These are phyloP conservation scores for Melieria picta DNA, from an alignment of 2,888 invertebrate genomes.

Conservation along the genomic window DNA sequence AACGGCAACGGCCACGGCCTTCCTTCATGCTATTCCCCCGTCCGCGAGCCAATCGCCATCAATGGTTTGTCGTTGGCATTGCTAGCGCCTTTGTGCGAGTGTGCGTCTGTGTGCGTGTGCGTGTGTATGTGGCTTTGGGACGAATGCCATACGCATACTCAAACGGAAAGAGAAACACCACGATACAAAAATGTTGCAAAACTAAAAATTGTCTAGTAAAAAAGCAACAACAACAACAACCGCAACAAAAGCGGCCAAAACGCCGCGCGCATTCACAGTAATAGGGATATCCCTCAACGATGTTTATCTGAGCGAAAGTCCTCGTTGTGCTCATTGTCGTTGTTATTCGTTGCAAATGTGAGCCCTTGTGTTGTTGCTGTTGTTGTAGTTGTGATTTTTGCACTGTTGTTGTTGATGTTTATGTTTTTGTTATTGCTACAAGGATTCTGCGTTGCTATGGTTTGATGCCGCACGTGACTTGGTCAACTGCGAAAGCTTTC, in stretches of 20 bases:
- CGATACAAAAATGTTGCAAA: slow-evolving; percentile 6
- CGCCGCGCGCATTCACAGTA: not conserved
- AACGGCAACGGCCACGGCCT: slow-evolving; percentile 21
- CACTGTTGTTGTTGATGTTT: slow-evolving; percentile 13
- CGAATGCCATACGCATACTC: too few relatives aligned
- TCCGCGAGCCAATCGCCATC: not conserved
- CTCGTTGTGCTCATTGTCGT: slow-evolving; percentile 7
- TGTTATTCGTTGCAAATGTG: not conserved
- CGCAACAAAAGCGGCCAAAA: not conserved
- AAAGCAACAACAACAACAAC: slow-evolving; percentile 10
- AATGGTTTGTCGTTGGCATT: too few relatives aligned
- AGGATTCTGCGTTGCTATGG: slow-evolving; percentile 42
- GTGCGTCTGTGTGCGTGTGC: too few relatives aligned
- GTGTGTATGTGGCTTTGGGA: too few relatives aligned
- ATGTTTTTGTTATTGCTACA: slow-evolving; percentile 6
- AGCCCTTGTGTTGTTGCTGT: slow-evolving; percentile 17
- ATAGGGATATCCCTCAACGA: slow-evolving; percentile 14
- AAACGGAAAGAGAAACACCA: too few relatives aligned
- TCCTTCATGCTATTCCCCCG: slow-evolving; percentile 1
- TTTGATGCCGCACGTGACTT: slow-evolving; percentile 53
- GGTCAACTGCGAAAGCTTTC: slow-evolving; percentile 40
- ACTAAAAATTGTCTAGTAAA: slow-evolving; percentile 12
- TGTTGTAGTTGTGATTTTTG: slow-evolving; percentile 13
- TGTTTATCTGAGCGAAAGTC: slow-evolving; percentile 27
- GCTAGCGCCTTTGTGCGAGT: too few relatives aligned